Percentiles rank a stretch among this genome's conserved stretches.
phyloP scores from a whole-genome alignment of 2,113 vertebrate species.

The Turnix velox region DNA sequence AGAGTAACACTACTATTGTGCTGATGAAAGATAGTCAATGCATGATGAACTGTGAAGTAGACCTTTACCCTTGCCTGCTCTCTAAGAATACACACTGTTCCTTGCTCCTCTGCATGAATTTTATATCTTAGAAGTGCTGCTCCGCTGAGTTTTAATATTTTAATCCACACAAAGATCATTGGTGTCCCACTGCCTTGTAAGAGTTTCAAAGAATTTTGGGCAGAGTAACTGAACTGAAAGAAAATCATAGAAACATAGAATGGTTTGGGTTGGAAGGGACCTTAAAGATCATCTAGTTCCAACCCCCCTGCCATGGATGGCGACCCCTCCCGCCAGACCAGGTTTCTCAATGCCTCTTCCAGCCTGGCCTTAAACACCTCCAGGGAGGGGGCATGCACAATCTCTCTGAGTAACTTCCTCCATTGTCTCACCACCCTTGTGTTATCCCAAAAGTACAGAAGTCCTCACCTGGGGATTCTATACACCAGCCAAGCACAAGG shows the following conservation, averaged over 20 bases:
- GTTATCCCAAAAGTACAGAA: background rate
- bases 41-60: background rate
- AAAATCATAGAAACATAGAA: no score
- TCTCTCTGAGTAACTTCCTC: no score
- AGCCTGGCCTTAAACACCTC: no score
- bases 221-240: background rate
- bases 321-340: no score
- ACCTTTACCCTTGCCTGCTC: accelerated
- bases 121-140: background rate
- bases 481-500: background rate
- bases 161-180: background rate
- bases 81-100: background rate
- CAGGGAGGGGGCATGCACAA: no score
- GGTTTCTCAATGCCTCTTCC: no score
- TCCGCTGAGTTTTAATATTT: background rate
- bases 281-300: no score
- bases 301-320: no score
- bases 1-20: background rate
- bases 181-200: background rate
- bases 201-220: background rate
- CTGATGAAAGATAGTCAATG: background rate
- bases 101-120: background rate
- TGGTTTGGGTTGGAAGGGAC: no score
- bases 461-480: background rate
- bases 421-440: no score